A percentile compares a stretch with the other conserved stretches of the same genome.
Evolutionary conservation across 2,113 vertebrate genomes (phyloP).

Genomic region (Montifringilla adamsi): DNA sequence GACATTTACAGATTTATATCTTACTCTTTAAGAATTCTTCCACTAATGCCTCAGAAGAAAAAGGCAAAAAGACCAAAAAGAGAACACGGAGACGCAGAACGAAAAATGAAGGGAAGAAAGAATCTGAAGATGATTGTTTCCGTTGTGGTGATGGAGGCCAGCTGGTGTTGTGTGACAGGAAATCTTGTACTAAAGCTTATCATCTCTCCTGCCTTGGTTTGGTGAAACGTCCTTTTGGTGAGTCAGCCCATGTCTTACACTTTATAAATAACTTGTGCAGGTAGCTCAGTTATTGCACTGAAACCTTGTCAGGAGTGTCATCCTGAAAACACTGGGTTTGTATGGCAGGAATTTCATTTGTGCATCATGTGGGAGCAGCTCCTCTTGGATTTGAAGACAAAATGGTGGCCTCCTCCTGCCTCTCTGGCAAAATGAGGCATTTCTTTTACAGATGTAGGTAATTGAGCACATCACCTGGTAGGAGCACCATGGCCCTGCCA

Average conservation of each 20-base stretch:
- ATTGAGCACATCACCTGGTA: not conserved
- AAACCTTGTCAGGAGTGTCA: not conserved
- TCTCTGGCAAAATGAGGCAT: not conserved
- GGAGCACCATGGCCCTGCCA: not conserved
- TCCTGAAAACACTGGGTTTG: not conserved
- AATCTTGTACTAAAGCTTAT: conserved; percentile 94
- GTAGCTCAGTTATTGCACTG: not conserved
- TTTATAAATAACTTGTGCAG: not conserved
- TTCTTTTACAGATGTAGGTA: not conserved
- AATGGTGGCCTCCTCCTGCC: not conserved
- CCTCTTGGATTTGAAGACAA: not conserved
- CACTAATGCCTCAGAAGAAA: conserved; percentile 83
- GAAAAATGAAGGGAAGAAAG: conserved; percentile 79
- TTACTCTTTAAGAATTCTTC: conserved; percentile 72
- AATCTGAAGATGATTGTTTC: conserved; percentile 95
- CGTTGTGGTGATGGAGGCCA: conserved; percentile 94
- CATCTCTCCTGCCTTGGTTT: conserved; percentile 93
- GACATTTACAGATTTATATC: not conserved
- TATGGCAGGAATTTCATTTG: not conserved
- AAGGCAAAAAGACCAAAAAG: conserved; percentile 87
- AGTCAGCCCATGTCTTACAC: conserved; percentile 9
- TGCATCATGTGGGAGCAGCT: not conserved
- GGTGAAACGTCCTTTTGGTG: conserved; percentile 95
- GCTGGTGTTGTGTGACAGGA: conserved; percentile 91
- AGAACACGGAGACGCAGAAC: conserved; percentile 74